Evolutionary conservation across 1,140 invertebrate genomes (phyloP).

Genomic region (Idris sp.): DNA sequence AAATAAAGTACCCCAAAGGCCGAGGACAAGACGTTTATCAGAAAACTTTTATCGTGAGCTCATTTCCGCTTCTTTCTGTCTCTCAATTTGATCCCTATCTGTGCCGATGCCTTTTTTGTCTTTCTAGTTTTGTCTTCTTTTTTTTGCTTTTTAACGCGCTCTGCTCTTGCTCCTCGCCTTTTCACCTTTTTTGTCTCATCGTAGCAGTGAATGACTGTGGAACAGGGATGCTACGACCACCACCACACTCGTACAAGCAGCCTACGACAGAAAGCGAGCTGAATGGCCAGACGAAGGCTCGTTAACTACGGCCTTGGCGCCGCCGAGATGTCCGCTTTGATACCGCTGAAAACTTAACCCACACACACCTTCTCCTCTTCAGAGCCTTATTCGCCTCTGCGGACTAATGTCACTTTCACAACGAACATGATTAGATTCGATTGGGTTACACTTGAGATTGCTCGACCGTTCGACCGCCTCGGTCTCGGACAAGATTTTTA

Average conservation of each 20-base stretch:
- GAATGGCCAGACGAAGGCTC: constrained; percentile 66
- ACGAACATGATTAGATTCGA: constrained; percentile 61
- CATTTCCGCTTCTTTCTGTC: constrained; percentile 62
- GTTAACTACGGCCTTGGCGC: constrained; percentile 66
- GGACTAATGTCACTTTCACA: constrained; percentile 58
- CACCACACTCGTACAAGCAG: constrained; percentile 49
- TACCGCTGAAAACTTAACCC: constrained; percentile 63
- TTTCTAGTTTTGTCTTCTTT: no score
- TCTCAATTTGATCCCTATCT: constrained; percentile 62
- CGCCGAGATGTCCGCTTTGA: constrained; percentile 64
- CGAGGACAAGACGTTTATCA: constrained; percentile 45
- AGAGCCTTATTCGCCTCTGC: constrained; percentile 48
- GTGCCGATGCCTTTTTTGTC: constrained; percentile 11
- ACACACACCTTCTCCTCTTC: constrained; percentile 56
- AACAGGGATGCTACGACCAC: constrained; percentile 56
- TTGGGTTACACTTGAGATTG: constrained; percentile 54
- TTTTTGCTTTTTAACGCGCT: constrained; percentile 33
- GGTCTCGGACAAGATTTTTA: constrained; percentile 44
- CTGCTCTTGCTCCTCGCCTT: constrained; percentile 27
- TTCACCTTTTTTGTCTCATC: constrained; percentile 38
- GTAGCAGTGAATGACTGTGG: constrained; percentile 48
- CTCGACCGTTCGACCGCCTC: constrained; percentile 16
- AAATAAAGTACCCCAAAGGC: constrained; percentile 25
- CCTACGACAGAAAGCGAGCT: constrained; percentile 54
- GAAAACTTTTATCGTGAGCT: constrained; percentile 57